Conservation (phyloP, 2,888 invertebrate species). For the Nyleta sp. region DNA sequence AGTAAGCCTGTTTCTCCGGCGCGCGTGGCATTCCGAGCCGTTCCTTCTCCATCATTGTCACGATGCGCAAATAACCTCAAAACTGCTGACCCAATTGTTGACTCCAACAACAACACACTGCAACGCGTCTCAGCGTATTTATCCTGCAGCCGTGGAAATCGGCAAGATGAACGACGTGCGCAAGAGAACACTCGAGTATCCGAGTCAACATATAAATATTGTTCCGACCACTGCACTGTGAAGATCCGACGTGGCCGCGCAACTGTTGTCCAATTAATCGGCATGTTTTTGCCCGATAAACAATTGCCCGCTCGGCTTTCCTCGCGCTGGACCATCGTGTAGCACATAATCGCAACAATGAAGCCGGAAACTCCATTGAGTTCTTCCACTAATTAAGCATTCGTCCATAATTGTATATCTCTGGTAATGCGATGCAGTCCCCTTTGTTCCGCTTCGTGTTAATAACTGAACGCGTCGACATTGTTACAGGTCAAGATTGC, state of each 20-base stretch:
- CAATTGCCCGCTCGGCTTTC: no score
- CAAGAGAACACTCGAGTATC: not conserved
- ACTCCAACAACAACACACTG: not conserved
- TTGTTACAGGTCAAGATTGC: conserved; percentile 55
- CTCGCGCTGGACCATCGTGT: no score
- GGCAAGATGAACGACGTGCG: not conserved
- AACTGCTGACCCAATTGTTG: not conserved
- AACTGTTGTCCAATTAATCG: no score
- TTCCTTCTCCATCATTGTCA: no score
- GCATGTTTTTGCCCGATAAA: no score
- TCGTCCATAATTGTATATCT: conserved; percentile 18
- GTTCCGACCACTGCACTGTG: not conserved
- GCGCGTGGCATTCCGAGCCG: not conserved
- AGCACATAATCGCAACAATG: conserved; percentile 5
- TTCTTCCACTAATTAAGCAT: not conserved
- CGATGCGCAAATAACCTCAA: not conserved
- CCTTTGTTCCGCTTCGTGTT: conserved; percentile 21
- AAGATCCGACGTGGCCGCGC: not conserved
- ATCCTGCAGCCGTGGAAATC: not conserved
- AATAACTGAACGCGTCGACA: conserved; percentile 13
- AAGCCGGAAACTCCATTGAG: conserved; percentile 18
- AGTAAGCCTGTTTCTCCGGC: no score
- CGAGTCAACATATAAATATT: not conserved
- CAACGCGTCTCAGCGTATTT: not conserved
- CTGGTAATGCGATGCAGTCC: conserved; percentile 6